phyloP scores from a whole-genome alignment of 1,140 invertebrate species.

The Phocides pigmalion region DNA sequence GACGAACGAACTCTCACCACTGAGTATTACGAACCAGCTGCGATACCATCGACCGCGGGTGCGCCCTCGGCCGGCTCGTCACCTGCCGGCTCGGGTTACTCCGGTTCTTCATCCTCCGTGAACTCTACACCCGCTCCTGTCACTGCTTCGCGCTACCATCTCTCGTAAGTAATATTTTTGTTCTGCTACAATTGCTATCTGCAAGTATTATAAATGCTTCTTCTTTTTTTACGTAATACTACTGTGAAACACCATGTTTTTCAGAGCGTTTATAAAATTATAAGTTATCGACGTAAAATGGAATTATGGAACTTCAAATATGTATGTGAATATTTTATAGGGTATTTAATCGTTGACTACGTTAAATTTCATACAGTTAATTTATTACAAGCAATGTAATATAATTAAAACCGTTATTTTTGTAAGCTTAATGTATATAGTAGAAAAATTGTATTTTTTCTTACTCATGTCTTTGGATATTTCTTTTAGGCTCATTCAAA shows the following conservation, averaged over 20 bases:
- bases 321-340: too few species aligned
- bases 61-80: slow-evolving; percentile 83
- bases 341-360: too few species aligned
- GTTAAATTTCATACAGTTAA: too few species aligned
- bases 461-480: too few species aligned
- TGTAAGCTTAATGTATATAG: too few species aligned
- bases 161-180: slow-evolving; percentile 68
- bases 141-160: slow-evolving; percentile 80
- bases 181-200: slow-evolving; percentile 47
- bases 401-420: too few species aligned
- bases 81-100: slow-evolving; percentile 84
- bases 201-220: slow-evolving; percentile 42
- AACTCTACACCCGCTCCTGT: slow-evolving; percentile 80
- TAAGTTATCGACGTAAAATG: neutral
- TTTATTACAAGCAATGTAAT: too few species aligned
- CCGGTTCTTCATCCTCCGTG: slow-evolving; percentile 85
- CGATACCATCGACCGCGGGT: slow-evolving; percentile 85
- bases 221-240: neutral
- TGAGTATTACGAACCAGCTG: slow-evolving; percentile 95
- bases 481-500: too few species aligned
- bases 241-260: neutral
- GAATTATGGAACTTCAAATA: too few species aligned
- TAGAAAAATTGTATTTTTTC: too few species aligned
- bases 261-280: neutral
- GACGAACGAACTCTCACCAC: slow-evolving; percentile 94